phyloP scores from a whole-genome alignment of 2,113 vertebrate species.

The Felis chaus region DNA sequence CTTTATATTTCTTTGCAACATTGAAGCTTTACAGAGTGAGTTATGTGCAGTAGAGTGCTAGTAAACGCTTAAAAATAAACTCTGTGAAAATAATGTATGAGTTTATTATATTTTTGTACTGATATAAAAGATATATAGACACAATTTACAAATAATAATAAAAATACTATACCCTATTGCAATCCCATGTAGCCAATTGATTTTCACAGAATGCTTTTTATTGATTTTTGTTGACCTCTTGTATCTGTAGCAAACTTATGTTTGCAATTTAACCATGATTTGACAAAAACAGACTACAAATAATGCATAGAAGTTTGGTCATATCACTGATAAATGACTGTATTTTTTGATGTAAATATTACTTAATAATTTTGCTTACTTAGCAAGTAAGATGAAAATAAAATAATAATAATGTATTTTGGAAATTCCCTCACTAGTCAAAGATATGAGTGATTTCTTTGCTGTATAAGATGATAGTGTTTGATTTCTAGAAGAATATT shows the following conservation, averaged over 20 bases:
- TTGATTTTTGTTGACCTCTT: constrained; percentile 35
- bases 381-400: background rate
- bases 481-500: background rate
- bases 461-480: background rate
- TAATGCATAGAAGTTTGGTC: background rate
- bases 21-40: background rate
- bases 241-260: background rate
- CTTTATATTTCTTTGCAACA: background rate
- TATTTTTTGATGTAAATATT: background rate
- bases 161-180: background rate
- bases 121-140: background rate
- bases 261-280: background rate
- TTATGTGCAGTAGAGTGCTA: background rate
- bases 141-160: constrained; percentile 48
- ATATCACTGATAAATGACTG: background rate
- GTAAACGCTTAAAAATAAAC: background rate
- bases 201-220: constrained; percentile 28
- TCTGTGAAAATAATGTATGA: background rate
- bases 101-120: background rate
- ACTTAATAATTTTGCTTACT: background rate
- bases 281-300: background rate
- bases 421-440: background rate
- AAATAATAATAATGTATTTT: background rate
- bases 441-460: background rate
- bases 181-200: constrained; percentile 39